phyloP scores from a whole-genome alignment of 1,140 invertebrate genomes.

The Cydia fagiglandana region DNA sequence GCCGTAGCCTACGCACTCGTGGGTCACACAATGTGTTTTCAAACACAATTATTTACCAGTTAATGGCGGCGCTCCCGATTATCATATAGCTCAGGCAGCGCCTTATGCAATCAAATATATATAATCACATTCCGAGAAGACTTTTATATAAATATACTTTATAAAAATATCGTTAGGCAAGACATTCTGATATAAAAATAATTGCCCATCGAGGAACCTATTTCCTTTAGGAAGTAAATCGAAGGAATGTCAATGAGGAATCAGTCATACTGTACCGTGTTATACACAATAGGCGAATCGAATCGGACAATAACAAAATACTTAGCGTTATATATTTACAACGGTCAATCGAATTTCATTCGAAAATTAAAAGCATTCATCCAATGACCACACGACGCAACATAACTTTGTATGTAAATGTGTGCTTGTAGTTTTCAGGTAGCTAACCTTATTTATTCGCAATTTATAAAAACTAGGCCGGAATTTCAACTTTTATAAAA shows the following conservation, averaged over 20 bases:
- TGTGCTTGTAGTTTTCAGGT: no score
- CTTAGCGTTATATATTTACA: constrained; percentile 2
- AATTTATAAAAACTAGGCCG: no score
- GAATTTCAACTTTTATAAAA: no score
- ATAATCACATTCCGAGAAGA: constrained; percentile 24
- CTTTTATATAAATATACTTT: constrained; percentile 40
- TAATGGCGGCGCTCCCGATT: constrained; percentile 47
- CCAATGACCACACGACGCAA: constrained; percentile 1
- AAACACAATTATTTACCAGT: constrained; percentile 49
- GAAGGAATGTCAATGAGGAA: not conserved
- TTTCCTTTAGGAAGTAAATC: constrained; percentile 18
- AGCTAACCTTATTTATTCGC: no score
- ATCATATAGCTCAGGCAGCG: constrained; percentile 51
- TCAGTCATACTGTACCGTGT: constrained; percentile 23
- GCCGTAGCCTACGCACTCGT: constrained; percentile 13
- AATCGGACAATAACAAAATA: not conserved
- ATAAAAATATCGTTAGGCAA: constrained; percentile 47
- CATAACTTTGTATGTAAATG: not conserved
- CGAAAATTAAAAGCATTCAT: not conserved
- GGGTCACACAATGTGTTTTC: not conserved
- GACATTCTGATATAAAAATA: constrained; percentile 24
- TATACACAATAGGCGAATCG: constrained; percentile 13
- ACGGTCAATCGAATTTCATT: not conserved
- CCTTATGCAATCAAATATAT: constrained; percentile 50
- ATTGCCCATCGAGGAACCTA: constrained; percentile 16